A percentile compares a stretch with the other conserved stretches of the same genome.
These are phyloP conservation scores for Acrobeloides nanus DNA, from an alignment of 2,888 invertebrate genomes.

Conservation along the genomic window DNA sequence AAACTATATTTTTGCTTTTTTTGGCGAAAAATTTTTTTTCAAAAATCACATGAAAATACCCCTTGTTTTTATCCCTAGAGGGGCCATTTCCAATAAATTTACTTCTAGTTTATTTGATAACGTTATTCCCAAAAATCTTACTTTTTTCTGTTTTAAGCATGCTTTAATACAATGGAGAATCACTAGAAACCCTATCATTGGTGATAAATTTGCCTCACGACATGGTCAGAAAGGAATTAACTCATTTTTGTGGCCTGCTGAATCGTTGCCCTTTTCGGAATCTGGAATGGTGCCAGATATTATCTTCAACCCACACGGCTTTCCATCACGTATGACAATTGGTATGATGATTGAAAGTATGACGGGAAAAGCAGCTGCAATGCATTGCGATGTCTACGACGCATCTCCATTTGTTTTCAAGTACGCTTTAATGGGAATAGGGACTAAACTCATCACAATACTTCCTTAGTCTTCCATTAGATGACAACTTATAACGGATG, in stretches of 20 bases:
- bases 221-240: slow-evolving; percentile 96
- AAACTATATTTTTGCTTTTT: too few species aligned
- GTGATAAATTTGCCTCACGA: slow-evolving; percentile 96
- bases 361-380: slow-evolving; percentile 89
- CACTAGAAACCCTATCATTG: slow-evolving; percentile 84
- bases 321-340: slow-evolving; percentile 64
- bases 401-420: slow-evolving; percentile 75
- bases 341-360: slow-evolving; percentile 98
- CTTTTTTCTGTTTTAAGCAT: slow-evolving; percentile 22
- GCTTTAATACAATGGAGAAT: slow-evolving; percentile 52
- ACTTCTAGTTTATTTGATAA: too few species aligned
- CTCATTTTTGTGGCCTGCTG: slow-evolving; percentile 80
- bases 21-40: too few species aligned
- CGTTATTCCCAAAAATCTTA: too few species aligned
- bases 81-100: too few species aligned
- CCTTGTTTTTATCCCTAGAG: too few species aligned
- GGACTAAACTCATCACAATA: too few species aligned
- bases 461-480: too few species aligned
- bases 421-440: too few species aligned
- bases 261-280: slow-evolving; percentile 93
- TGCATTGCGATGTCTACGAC: slow-evolving; percentile 84
- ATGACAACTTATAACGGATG: too few species aligned
- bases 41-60: too few species aligned
- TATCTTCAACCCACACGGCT: slow-evolving; percentile 97
- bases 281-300: slow-evolving; percentile 91